These are phyloP conservation scores for Odontomachus brunneus DNA, from an alignment of 1,140 invertebrate genomes.

Conservation along the genomic window DNA sequence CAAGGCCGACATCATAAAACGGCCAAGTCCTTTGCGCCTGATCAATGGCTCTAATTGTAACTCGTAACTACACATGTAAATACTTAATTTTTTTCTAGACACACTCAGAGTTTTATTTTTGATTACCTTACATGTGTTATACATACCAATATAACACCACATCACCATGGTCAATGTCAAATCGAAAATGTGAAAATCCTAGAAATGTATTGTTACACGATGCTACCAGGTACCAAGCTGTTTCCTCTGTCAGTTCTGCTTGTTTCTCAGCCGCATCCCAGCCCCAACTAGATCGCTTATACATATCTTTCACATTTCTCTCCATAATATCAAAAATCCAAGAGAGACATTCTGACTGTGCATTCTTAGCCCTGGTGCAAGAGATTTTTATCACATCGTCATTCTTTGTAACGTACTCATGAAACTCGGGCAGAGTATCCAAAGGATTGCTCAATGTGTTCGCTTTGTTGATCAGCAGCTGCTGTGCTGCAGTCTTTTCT, in stretches of 20 bases:
- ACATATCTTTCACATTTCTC: conserved; percentile 88
- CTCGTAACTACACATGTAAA: conserved; percentile 89
- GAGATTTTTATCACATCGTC: conserved; percentile 80
- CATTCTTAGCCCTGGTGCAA: conserved; percentile 82
- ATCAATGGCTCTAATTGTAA: conserved; percentile 90
- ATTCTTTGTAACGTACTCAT: conserved; percentile 78
- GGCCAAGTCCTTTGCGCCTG: conserved; percentile 91
- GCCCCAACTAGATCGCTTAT: conserved; percentile 87
- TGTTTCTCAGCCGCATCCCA: conserved; percentile 89
- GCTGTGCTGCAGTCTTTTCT: conserved; percentile 74
- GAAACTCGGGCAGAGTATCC: conserved; percentile 70
- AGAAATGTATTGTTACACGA: conserved; percentile 85
- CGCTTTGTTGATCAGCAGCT: conserved; percentile 76
- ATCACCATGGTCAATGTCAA: conserved; percentile 91
- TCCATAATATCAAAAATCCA: conserved; percentile 89
- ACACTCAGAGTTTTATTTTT: neutral
- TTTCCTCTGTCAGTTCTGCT: conserved; percentile 88
- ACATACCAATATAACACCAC: conserved; percentile 92
- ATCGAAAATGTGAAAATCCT: conserved; percentile 92
- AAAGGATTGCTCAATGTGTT: conserved; percentile 78
- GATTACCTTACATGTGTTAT: conserved; percentile 12
- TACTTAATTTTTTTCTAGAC: conserved; percentile 27
- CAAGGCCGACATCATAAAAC: conserved; percentile 92
- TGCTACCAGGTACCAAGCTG: conserved; percentile 89
- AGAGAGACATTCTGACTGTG: conserved; percentile 82